These are phyloP conservation scores for Toxostoma redivivum DNA, from an alignment of 2,113 vertebrate genomes.

Conservation along the genomic window DNA sequence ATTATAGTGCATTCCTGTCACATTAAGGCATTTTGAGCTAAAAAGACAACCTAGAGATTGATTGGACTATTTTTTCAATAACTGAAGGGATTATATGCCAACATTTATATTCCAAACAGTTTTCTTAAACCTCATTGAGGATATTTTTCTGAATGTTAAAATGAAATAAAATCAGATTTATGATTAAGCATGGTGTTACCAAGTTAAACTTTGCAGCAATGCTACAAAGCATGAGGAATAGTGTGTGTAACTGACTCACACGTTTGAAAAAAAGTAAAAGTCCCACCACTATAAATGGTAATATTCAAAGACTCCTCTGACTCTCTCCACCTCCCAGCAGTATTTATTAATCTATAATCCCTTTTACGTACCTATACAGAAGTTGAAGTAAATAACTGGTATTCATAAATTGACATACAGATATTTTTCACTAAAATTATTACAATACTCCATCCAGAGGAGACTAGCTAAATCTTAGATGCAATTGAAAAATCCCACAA, in stretches of 20 bases:
- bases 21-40: constrained; percentile 32
- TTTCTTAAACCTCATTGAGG: neutral
- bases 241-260: neutral
- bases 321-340: neutral
- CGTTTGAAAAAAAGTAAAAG: neutral
- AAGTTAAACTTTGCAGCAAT: neutral
- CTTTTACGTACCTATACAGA: neutral
- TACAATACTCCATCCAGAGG: neutral
- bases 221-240: neutral
- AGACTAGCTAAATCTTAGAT: neutral
- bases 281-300: neutral
- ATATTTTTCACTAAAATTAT: neutral
- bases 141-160: constrained; percentile 29
- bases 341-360: neutral
- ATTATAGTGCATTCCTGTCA: constrained; percentile 17
- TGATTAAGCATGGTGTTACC: neutral
- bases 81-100: neutral
- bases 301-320: neutral
- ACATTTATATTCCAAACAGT: constrained; percentile 7
- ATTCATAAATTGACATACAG: neutral
- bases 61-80: constrained; percentile 26
- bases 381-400: neutral
- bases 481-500: neutral
- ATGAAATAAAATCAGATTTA: constrained; percentile 19
- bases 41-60: neutral